Evolutionary conservation across 2,113 vertebrate genomes (phyloP).

Genomic region (Struthidea cinerea): DNA sequence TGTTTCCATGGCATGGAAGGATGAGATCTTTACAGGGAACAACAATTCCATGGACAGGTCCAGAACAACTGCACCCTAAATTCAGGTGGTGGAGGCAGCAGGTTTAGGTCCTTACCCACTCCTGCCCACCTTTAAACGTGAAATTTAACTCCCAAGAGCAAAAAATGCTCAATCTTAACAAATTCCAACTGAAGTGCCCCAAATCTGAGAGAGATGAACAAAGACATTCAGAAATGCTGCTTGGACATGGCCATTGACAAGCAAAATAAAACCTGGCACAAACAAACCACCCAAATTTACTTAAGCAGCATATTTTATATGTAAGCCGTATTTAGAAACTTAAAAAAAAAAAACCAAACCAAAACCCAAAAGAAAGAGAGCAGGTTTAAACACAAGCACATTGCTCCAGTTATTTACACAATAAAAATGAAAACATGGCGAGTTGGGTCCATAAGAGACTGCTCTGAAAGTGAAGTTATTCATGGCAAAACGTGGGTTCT

Average conservation of each 20-base stretch:
- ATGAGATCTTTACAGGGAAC: not conserved
- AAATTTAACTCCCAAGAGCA: not conserved
- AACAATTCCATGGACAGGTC: not conserved
- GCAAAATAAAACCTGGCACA: not conserved
- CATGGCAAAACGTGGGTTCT: not conserved
- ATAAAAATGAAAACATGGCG: not conserved
- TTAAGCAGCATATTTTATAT: not conserved
- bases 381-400: not conserved
- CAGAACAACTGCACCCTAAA: not conserved
- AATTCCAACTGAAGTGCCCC: not conserved
- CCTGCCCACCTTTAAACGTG: not conserved
- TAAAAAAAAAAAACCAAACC: not conserved
- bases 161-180: not conserved
- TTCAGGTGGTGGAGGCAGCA: not conserved
- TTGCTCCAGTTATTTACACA: slow-evolving; percentile 15
- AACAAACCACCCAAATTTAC: not conserved
- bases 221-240: not conserved
- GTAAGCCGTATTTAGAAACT: not conserved
- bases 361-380: not conserved
- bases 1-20: not conserved
- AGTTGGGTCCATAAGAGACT: not conserved
- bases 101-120: not conserved
- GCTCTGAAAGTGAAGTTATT: not conserved
- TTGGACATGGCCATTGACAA: not conserved
- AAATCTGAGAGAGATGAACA: not conserved